Base-by-base conservation (phyloP, 2,113 vertebrate genomes). In the Camelus dromedarius region DNA sequence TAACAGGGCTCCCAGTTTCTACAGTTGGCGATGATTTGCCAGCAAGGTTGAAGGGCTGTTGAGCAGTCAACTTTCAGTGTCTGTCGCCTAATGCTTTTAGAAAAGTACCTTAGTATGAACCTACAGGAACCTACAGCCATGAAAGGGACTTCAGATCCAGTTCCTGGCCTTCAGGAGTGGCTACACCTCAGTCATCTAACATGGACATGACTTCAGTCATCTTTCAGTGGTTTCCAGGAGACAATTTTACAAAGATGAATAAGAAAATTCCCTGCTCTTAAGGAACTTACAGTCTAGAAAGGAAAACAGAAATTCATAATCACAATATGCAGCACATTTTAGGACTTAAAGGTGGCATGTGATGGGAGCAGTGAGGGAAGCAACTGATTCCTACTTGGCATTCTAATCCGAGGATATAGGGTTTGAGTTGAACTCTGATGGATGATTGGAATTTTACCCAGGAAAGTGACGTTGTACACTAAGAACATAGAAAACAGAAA, bases 401-500 rank as follows among this genome's bases (percentile, higher is more conserved):
- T 13, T 12, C 6, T 77, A 24, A 52, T 70, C 50, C 35, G 46
- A 66, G 26, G 30, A 77, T 50, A 22, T 7, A 84, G 16, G 5
- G 14, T 69, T 95, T 90, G 60, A 84, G 60, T 18, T 52, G 54
- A 80, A 62, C 42, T 8, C 81, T 64, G 54, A 72, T n/a, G 58
- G 67, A 67, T 26, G 16, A 48, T 48, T 46, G 6, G 75, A 64
- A 73, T 64, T 20, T 42, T 19, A 50, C 14, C 24, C 60, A 84
- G 19, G 30, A 30, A 26, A 91, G 84, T 38, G 52, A 77, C 50
- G 38, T 64, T 89, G 14, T 32, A 84, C 38, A 69, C 62, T 58
- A 84, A 90, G 69, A 83, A 60, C 72, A 81, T 8, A 67, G 30
- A 62, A 84, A 90, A 50, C 52, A 80, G 89, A 52, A 91, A 64